Conservation (phyloP, 2,888 invertebrate genomes). For the Eledona agricola region DNA sequence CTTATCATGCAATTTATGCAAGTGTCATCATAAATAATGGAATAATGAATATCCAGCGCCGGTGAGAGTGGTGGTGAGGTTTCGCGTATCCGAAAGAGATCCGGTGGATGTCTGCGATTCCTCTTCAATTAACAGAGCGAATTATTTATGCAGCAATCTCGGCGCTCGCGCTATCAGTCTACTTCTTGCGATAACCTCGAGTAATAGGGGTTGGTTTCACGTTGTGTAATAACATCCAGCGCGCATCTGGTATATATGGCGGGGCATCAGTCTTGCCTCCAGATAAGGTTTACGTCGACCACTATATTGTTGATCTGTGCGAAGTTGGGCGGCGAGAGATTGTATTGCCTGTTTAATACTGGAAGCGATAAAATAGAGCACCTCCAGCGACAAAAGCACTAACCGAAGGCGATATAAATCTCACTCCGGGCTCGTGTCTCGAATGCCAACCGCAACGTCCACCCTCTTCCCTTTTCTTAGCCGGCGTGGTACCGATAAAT, state of each 20-base stretch:
- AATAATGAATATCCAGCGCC: no score
- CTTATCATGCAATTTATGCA: no score
- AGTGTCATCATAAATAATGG: no score
- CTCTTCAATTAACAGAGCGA: conserved; percentile 7
- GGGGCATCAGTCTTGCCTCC: conserved; percentile 41
- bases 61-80: no score
- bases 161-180: conserved; percentile 31
- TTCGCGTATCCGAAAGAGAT: no score
- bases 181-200: conserved; percentile 34
- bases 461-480: conserved; percentile 53
- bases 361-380: conserved; percentile 56
- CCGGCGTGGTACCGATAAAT: conserved; percentile 58
- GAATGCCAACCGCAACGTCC: conserved; percentile 58
- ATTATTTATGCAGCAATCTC: conserved; percentile 33
- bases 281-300: conserved; percentile 43
- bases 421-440: conserved; percentile 57
- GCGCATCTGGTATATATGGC: conserved; percentile 33
- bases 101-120: conserved; percentile 11
- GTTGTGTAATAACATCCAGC: conserved; percentile 35
- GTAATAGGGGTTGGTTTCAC: conserved; percentile 28
- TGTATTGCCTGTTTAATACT: conserved; percentile 58
- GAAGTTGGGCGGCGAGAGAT: conserved; percentile 50
- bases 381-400: conserved; percentile 56
- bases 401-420: conserved; percentile 58
- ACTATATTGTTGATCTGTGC: conserved; percentile 41